Percentiles rank a stretch among this genome's conserved stretches.
Evolutionary conservation across 1,140 invertebrate species (phyloP).

Genomic region (Dendroctonus ponderosae): DNA sequence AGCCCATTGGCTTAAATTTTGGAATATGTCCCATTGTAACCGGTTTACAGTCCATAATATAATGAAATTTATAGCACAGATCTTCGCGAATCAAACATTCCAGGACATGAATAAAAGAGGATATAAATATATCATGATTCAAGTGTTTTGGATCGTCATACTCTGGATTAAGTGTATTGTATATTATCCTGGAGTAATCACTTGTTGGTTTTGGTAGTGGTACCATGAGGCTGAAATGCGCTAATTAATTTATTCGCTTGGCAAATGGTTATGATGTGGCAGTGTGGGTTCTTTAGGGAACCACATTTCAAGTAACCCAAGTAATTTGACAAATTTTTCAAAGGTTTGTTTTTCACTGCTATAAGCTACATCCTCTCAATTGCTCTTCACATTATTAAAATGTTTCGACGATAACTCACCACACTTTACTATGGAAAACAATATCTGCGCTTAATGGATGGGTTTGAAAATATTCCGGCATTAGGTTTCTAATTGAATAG

Average conservation of each 20-base stretch:
- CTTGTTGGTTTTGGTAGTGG: conserved; percentile 5
- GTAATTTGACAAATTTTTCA: neutral
- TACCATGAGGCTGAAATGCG: neutral
- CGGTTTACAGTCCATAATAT: conserved; percentile 11
- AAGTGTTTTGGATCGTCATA: conserved; percentile 48
- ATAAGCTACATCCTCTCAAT: too few species aligned
- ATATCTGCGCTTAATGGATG: conserved; percentile 48
- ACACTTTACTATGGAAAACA: conserved; percentile 41
- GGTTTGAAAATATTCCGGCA: conserved; percentile 58
- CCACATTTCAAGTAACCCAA: too few species aligned
- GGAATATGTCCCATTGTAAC: neutral
- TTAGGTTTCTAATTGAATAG: conserved; percentile 58
- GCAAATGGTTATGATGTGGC: too few species aligned
- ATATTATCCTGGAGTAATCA: neutral
- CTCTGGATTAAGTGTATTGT: neutral
- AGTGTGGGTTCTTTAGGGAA: too few species aligned
- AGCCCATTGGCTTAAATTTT: conserved; percentile 41
- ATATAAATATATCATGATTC: neutral
- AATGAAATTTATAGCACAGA: neutral
- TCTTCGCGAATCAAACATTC: conserved; percentile 1
- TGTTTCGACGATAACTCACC: conserved; percentile 34
- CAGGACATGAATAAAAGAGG: conserved; percentile 24
- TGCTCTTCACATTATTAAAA: too few species aligned
- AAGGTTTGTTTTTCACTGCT: neutral
- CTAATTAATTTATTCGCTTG: too few species aligned